phyloP scores from a whole-genome alignment of 2,797 vertebrate species.

The Muraenolepis orangiensis region DNA sequence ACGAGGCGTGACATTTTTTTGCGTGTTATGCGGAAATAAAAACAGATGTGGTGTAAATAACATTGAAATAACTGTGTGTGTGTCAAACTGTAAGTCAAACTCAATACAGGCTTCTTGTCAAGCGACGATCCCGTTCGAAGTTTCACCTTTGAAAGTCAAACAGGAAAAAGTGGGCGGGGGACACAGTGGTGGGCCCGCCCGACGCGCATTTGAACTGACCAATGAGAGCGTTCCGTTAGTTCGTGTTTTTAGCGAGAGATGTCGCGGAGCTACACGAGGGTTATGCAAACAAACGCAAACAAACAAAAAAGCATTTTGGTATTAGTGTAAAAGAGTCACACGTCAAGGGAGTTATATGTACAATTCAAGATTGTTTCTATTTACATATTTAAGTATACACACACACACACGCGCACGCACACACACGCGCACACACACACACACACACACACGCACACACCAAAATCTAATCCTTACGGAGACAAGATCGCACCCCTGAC shows the following conservation, averaged over 20 bases:
- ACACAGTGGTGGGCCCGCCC: no score
- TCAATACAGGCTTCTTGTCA: neutral
- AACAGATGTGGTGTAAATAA: neutral
- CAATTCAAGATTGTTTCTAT: slow-evolving; percentile 57
- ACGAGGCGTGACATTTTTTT: neutral
- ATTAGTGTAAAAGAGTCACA: slow-evolving; percentile 62
- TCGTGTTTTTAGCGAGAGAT: neutral
- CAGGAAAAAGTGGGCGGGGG: neutral
- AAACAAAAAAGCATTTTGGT: slow-evolving; percentile 45
- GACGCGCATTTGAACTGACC: neutral
- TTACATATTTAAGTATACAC: slow-evolving; percentile 66
- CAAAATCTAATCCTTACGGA: slow-evolving; percentile 62
- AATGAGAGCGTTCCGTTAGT: neutral
- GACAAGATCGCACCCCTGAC: slow-evolving; percentile 50
- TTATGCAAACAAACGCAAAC: slow-evolving; percentile 12
- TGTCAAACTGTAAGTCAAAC: neutral
- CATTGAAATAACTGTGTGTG: neutral
- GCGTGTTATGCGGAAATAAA: neutral
- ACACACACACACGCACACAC: neutral
- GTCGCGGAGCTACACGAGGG: slow-evolving; percentile 6
- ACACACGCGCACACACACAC: neutral
- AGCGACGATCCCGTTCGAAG: neutral
- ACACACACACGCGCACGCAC: slow-evolving; percentile 2
- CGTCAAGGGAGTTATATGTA: slow-evolving; percentile 61
- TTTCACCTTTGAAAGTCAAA: neutral